A percentile compares a stretch with the other conserved stretches of the same genome.
These are phyloP conservation scores for Caenorhabditis brenneri DNA, from an alignment of 1,140 invertebrate genomes.

Conservation along the genomic window DNA sequence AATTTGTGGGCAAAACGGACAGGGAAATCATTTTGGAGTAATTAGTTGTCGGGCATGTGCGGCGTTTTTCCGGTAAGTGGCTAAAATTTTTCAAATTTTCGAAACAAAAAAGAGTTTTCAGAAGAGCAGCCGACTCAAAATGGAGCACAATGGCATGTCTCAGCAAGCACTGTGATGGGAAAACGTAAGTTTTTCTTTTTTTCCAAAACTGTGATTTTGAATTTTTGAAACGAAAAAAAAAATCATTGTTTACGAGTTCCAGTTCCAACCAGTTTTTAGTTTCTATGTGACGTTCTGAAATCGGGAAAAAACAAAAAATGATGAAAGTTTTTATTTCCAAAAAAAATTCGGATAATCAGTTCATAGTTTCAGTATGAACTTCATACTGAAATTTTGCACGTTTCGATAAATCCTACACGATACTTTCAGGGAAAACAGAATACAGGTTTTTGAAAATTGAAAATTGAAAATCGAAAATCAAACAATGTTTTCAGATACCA, in stretches of 20 bases:
- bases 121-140: not conserved
- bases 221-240: too few species aligned
- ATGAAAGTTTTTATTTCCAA: too few species aligned
- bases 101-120: not conserved
- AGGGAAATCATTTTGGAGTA: not conserved
- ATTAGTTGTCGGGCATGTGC: not conserved
- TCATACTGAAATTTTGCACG: too few species aligned
- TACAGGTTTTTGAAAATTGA: too few species aligned
- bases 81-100: not conserved
- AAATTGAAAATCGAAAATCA: not conserved
- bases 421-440: too few species aligned
- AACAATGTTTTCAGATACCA: not conserved
- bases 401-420: too few species aligned
- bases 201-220: not conserved
- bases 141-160: constrained; percentile 9
- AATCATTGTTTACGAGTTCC: too few species aligned
- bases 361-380: too few species aligned
- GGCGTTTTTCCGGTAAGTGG: not conserved
- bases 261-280: too few species aligned
- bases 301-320: too few species aligned
- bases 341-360: too few species aligned
- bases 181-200: not conserved
- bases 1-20: not conserved
- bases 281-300: too few species aligned
- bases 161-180: constrained; percentile 21